Base-by-base conservation (phyloP, 1,140 invertebrate genomes). In the Anoplophora glabripennis region DNA sequence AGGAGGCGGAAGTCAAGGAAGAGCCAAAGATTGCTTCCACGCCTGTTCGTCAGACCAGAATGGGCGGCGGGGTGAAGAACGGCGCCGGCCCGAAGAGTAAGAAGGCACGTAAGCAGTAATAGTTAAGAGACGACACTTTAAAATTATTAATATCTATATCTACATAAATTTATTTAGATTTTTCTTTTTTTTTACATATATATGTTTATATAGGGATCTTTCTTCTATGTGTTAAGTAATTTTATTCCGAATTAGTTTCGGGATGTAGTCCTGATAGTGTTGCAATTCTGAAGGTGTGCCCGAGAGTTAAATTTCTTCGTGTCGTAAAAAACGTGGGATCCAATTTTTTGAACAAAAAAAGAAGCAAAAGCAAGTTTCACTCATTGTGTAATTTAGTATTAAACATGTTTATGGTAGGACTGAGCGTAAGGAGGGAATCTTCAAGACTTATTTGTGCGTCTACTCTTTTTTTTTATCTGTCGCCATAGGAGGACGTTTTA, bases 61-160 rank as follows among this genome's bases (percentile, higher is more conserved):
- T 9, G 11, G 12, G 37, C 7, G 44, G 41, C 41, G 7, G 11
- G 10, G 57, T 53, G 12, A 42, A 42, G 14, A 59, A 59, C 36
- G 57, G 57, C 10, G 55, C 47, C 14, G 60, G 60, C 1, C 60
- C 60, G 1, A 62, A 58, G 51, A 57, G 60, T 35, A 62, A 57
- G 49, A 57, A 54, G 36, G 48, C 28, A 35, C 44, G 45, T 14
- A 61, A 61, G 36, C 28, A 56, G 28, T 45, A 45, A 45, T 15
- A 5, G 14, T 18, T 10, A 10, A 17, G 28, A 45, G 11, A 1
- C 42, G 2, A 17, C 17, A 12, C 10, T 17, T 45, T 4, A 45
- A 45, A 45, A 45, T 12, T 4, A 11, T 14, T 48, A 52, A 52
- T 52, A 36, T 37, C 18, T 37, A 10, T n/a, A 17, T 37, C 8